These are phyloP conservation scores for Sialis lutaria DNA, from an alignment of 2,888 invertebrate species.

Conservation along the genomic window DNA sequence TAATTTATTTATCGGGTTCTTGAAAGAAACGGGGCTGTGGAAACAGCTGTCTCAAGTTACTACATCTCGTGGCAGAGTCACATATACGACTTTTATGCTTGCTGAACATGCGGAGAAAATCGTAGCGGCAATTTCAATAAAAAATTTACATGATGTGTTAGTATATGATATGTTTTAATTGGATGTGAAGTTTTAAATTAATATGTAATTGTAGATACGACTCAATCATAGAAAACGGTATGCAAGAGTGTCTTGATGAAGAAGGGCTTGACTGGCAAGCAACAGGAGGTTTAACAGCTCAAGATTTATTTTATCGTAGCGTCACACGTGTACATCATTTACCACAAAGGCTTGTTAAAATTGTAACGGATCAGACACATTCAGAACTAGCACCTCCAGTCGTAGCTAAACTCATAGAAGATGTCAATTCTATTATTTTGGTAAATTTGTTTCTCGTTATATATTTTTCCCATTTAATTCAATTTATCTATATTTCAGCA, in stretches of 20 bases:
- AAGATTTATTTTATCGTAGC: slow-evolving; percentile 61
- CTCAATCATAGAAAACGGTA: slow-evolving; percentile 32
- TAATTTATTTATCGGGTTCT: slow-evolving; percentile 56
- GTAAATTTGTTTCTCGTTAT: slow-evolving; percentile 36
- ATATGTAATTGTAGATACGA: not conserved
- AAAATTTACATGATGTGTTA: slow-evolving; percentile 39
- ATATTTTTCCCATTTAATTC: no score
- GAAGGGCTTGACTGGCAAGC: slow-evolving; percentile 22
- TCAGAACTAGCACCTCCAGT: slow-evolving; percentile 37
- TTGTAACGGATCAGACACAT: slow-evolving; percentile 39
- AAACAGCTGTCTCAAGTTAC: slow-evolving; percentile 21
- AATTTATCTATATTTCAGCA: slow-evolving; percentile 1
- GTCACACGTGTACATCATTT: slow-evolving; percentile 47
- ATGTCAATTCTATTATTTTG: slow-evolving; percentile 39
- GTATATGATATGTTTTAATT: not conserved
- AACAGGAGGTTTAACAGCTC: slow-evolving; percentile 37
- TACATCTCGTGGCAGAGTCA: slow-evolving; percentile 18
- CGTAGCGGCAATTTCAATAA: slow-evolving; percentile 51
- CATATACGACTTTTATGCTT: slow-evolving; percentile 33
- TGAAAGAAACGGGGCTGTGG: slow-evolving; percentile 51
- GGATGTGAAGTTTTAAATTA: not conserved
- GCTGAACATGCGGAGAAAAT: slow-evolving; percentile 68
- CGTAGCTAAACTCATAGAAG: slow-evolving; percentile 32
- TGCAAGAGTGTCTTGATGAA: slow-evolving; percentile 31
- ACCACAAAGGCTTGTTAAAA: slow-evolving; percentile 40